Conservation (phyloP, 1,140 invertebrate genomes). For the Mycetomoellerius zeteki region DNA sequence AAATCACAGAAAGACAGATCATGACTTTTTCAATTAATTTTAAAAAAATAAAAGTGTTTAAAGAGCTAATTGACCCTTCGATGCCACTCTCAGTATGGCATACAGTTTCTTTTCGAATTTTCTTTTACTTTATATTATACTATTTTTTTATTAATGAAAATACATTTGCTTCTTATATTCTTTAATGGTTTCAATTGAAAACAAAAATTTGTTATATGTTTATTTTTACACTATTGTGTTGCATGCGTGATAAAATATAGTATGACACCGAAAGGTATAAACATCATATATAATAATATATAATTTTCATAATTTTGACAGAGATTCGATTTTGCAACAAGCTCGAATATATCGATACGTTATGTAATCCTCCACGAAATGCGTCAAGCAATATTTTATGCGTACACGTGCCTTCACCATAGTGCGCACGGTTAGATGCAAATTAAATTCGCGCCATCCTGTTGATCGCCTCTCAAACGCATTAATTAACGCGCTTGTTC, state of each 20-base stretch:
- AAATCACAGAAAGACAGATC: neutral
- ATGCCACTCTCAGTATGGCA: no score
- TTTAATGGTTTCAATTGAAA: no score
- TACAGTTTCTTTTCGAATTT: no score
- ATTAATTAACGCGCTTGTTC: slow-evolving; percentile 37
- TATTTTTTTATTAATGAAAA: no score
- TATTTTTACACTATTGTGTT: no score
- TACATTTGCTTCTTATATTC: no score
- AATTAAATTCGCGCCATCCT: slow-evolving; percentile 28
- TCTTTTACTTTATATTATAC: no score
- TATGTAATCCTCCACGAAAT: neutral
- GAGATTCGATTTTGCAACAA: slow-evolving; percentile 1
- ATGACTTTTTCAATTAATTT: neutral
- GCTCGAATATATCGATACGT: neutral
- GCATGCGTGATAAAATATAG: no score
- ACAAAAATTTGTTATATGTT: no score
- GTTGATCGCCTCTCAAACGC: slow-evolving; percentile 6
- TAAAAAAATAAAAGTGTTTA: neutral
- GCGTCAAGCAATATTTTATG: slow-evolving; percentile 14
- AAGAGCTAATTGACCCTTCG: neutral
- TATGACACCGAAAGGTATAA: no score
- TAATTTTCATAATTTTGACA: neutral
- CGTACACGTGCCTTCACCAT: slow-evolving; percentile 2
- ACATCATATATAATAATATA: no score
- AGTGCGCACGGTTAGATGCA: slow-evolving; percentile 14